A percentile compares a stretch with the other conserved stretches of the same genome.
These are phyloP conservation scores for Rhombomys opimus DNA, from an alignment of 2,113 vertebrate species.

Conservation along the genomic window DNA sequence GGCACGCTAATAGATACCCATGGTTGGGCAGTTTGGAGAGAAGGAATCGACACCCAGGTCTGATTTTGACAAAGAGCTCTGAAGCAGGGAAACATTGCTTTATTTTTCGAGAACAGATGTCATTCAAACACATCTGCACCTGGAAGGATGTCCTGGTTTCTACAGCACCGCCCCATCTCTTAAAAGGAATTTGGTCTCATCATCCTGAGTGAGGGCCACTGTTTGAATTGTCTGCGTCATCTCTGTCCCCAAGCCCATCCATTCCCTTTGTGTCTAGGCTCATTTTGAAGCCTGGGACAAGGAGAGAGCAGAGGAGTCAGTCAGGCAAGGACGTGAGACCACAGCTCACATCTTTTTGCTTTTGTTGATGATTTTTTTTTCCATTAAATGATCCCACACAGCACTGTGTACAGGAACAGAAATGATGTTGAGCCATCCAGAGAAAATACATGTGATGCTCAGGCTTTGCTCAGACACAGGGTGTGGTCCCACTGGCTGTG, in stretches of 20 bases:
- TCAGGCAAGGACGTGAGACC: neutral
- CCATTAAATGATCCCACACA: too few species aligned
- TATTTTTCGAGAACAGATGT: neutral
- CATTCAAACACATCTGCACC: neutral
- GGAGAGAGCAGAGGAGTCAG: neutral
- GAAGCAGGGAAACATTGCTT: neutral
- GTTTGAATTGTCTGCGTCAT: fast-evolving
- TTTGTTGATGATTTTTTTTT: neutral
- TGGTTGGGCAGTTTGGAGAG: neutral
- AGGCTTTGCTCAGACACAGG: neutral
- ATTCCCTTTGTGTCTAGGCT: neutral
- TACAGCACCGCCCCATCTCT: neutral
- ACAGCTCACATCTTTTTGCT: neutral
- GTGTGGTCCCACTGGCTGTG: fast-evolving
- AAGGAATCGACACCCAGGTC: neutral
- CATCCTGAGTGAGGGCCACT: neutral
- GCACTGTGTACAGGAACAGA: too few species aligned
- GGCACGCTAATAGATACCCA: too few species aligned
- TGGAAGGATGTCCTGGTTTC: neutral
- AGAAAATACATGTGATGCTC: fast-evolving
- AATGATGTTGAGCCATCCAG: neutral
- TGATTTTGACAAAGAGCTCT: neutral
- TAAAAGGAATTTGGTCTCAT: neutral
- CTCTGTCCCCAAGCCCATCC: neutral
- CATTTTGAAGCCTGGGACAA: neutral